Conservation (phyloP, 2,797 vertebrate genomes). For the Enteromius anoplus region DNA sequence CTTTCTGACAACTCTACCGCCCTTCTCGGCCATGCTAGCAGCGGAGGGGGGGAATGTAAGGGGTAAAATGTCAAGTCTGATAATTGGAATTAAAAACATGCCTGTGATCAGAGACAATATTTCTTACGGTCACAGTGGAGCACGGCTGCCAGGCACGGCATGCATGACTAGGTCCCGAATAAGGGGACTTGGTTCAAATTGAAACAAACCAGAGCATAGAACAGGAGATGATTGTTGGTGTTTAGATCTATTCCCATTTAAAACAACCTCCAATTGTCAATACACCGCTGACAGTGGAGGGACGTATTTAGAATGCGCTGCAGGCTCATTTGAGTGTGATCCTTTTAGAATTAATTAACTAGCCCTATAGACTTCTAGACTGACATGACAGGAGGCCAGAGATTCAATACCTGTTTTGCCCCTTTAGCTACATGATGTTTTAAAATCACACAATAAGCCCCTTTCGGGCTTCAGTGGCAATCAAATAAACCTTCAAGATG, state of each 20-base stretch:
- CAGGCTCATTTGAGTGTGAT: slow-evolving; percentile 28
- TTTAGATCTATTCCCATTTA: slow-evolving; percentile 25
- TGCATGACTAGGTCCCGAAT: not conserved
- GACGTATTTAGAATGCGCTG: slow-evolving; percentile 7
- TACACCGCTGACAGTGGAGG: not conserved
- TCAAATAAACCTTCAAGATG: slow-evolving; percentile 24
- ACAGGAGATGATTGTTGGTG: not conserved
- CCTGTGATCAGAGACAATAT: slow-evolving; percentile 16
- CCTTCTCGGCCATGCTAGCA: not conserved
- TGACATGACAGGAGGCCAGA: slow-evolving; percentile 12
- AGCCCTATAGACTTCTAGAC: not conserved
- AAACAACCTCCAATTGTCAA: slow-evolving; percentile 8
- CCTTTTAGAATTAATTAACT: slow-evolving; percentile 31
- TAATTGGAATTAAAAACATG: slow-evolving; percentile 27
- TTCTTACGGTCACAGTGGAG: slow-evolving; percentile 1
- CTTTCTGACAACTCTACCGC: slow-evolving; percentile 16
- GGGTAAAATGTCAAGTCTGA: slow-evolving; percentile 22
- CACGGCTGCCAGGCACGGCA: not conserved
- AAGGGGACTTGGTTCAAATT: not conserved
- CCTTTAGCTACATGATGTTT: slow-evolving; percentile 4
- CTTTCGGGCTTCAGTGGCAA: not conserved
- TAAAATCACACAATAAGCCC: not conserved
- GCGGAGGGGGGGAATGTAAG: not conserved
- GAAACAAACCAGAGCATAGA: slow-evolving; percentile 1
- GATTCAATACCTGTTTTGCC: slow-evolving; percentile 15